Percentiles rank a stretch among this genome's conserved stretches.
Conservation (phyloP, 2,797 vertebrate species). For the Steatocranus sp. region DNA sequence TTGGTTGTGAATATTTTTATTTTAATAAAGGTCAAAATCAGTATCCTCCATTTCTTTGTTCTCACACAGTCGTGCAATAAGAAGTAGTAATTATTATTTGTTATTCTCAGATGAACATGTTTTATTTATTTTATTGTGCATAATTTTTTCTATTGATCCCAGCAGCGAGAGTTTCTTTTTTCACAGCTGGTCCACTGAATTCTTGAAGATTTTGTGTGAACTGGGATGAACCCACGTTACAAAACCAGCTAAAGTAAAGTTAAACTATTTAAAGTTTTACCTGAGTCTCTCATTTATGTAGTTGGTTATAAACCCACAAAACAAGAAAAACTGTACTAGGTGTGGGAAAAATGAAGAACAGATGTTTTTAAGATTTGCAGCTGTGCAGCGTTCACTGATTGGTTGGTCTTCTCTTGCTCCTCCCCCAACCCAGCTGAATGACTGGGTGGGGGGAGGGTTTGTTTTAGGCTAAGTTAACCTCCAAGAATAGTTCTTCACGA, state of each 20-base stretch:
- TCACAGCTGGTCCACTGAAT: neutral
- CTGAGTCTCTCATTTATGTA: neutral
- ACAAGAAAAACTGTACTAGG: neutral
- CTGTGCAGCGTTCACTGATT: neutral
- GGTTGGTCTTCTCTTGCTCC: too few species aligned
- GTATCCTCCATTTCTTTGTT: neutral
- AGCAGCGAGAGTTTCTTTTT: neutral
- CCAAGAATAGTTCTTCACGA: neutral
- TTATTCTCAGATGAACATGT: neutral
- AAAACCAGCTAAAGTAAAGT: neutral
- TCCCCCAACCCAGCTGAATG: too few species aligned
- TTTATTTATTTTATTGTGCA: neutral
- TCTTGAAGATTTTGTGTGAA: neutral
- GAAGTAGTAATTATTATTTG: fast-evolving
- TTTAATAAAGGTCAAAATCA: fast-evolving
- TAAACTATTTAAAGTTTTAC: neutral
- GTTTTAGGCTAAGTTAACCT: neutral
- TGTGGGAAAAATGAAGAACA: neutral
- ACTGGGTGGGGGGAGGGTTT: too few species aligned
- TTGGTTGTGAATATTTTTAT: fast-evolving
- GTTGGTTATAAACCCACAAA: neutral
- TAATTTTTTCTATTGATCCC: neutral
- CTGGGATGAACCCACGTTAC: neutral
- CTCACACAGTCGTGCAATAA: fast-evolving
- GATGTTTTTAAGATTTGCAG: neutral